Evolutionary conservation across 2,113 vertebrate species (phyloP), one percentile per base, ranked within the genome.

Genomic region (Falcunculus frontatus): DNA sequence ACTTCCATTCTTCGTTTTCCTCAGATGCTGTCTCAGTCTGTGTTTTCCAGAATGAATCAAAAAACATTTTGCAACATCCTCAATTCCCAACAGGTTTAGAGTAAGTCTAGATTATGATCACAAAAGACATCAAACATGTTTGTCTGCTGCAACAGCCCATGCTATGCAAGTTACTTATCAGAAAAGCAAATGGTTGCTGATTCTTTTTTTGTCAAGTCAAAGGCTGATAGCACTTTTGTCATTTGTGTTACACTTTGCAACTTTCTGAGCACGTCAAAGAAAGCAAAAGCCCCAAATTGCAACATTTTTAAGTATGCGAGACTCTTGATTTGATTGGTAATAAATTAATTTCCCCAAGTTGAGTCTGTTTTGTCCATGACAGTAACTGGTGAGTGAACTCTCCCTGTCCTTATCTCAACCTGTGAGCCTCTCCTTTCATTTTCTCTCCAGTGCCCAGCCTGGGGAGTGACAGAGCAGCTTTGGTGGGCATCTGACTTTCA

Each of bases 211-310:
- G 63, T 39, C 46, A 78, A 59, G 10, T 67, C 39, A 49, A 57
- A 76, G 29, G 32, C 60, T 75, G 30, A 47, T 44, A 41, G 29
- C 59, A n/a, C 23, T 64, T 29, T 7, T 70, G 27, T 59, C 4
- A 1, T 69, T 69, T 55, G 30, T 62, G 32, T 77, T 94, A 70
- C 23, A 41, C 17, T 41, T 55, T 9, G 8, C 30, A 47, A 55
- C 50, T 80, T 85, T 23, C 33, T 56, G 32, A 82, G 27, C 44
- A 32, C 8, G 22, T 67, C 32, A 69, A 33, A 69, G 42, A 77
- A 55, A 30, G 46, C 16, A 49, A 49, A 75, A 19, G 0, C 0
- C 22, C 4, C 10, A 42, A n/a, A 42, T 0, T 62, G 46, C 25
- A 73, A 11, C 29, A 11, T 35, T n/a, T 65, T 46, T 3, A 59